A percentile compares a stretch with the other conserved stretches of the same genome.
Conservation (phyloP, 2,888 invertebrate genomes). For the Trimorus sp. region DNA sequence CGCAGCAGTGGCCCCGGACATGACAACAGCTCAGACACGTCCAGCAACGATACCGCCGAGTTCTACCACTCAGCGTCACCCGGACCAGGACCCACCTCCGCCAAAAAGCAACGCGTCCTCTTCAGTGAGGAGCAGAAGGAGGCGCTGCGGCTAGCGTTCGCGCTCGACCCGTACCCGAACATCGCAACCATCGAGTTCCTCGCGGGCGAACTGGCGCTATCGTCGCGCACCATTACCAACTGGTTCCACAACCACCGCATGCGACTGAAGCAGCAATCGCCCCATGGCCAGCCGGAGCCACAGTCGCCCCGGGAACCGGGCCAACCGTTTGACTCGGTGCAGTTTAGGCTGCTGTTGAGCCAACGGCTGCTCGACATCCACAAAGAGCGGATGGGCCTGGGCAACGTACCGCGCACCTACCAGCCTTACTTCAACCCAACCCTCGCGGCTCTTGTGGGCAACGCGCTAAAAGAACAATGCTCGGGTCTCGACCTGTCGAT, state of each 20-base stretch:
- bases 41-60: conserved; percentile 93
- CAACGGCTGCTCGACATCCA: conserved; percentile 94
- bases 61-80: conserved; percentile 92
- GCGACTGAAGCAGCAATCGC: conserved; percentile 96
- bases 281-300: conserved; percentile 89
- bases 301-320: conserved; percentile 89
- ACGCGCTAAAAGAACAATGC: conserved; percentile 89
- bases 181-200: conserved; percentile 98
- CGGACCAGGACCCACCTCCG: conserved; percentile 91
- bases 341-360: conserved; percentile 93
- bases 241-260: conserved; percentile 99
- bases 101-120: conserved; percentile 96
- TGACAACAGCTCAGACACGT: conserved; percentile 93
- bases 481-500: conserved; percentile 94
- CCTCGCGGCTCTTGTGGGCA: conserved; percentile 89
- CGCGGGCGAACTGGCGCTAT: conserved; percentile 94
- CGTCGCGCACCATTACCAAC: conserved; percentile 98
- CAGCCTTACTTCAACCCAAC: conserved; percentile 91
- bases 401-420: conserved; percentile 89
- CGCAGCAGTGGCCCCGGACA: conserved; percentile 91
- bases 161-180: conserved; percentile 98
- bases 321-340: conserved; percentile 94
- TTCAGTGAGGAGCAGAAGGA: conserved; percentile 99
- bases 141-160: conserved; percentile 95
- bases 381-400: conserved; percentile 91